Conservation (phyloP, 92 coral and sea anemone genomes). For the Montipora capitata region DNA sequence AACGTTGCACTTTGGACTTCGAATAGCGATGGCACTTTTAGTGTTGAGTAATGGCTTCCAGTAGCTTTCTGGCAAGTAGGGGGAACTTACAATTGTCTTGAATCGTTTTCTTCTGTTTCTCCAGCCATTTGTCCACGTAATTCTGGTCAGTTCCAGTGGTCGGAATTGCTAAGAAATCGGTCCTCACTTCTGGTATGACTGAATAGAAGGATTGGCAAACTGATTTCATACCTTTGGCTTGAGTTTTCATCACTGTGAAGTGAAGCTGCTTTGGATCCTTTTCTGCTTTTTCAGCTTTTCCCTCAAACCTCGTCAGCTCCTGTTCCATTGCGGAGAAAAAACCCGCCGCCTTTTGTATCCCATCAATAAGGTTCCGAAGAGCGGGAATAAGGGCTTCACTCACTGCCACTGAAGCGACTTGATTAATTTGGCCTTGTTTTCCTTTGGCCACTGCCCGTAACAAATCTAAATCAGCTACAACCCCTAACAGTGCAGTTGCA, state of each 20-base stretch:
- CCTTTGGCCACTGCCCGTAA: conserved; percentile 67
- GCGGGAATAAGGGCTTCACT: conserved; percentile 67
- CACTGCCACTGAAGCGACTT: conserved; percentile 57
- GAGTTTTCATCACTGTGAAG: conserved; percentile 52
- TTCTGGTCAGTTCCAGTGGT: conserved; percentile 72
- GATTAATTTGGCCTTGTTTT: conserved; percentile 49
- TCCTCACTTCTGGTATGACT: conserved; percentile 67
- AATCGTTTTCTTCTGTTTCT: conserved; percentile 25
- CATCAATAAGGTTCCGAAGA: conserved; percentile 55
- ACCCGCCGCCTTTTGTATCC: conserved; percentile 70
- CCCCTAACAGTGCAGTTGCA: conserved; percentile 55
- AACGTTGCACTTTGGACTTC: too few relatives aligned
- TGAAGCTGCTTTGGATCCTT: conserved; percentile 31
- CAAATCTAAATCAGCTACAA: conserved; percentile 53
- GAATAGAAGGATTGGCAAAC: conserved; percentile 69
- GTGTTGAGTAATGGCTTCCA: too few relatives aligned
- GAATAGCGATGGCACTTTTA: too few relatives aligned
- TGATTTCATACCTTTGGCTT: conserved; percentile 60
- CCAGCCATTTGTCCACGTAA: conserved; percentile 82
- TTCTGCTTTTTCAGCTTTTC: conserved; percentile 33
- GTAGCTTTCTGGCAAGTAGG: too few relatives aligned
- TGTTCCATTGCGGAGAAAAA: conserved; percentile 71
- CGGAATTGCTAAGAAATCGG: conserved; percentile 78
- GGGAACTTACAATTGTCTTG: too few relatives aligned
- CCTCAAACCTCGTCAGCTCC: conserved; percentile 56